These are phyloP conservation scores for Anhinga anhinga DNA, from an alignment of 2,113 vertebrate species.

Conservation along the genomic window DNA sequence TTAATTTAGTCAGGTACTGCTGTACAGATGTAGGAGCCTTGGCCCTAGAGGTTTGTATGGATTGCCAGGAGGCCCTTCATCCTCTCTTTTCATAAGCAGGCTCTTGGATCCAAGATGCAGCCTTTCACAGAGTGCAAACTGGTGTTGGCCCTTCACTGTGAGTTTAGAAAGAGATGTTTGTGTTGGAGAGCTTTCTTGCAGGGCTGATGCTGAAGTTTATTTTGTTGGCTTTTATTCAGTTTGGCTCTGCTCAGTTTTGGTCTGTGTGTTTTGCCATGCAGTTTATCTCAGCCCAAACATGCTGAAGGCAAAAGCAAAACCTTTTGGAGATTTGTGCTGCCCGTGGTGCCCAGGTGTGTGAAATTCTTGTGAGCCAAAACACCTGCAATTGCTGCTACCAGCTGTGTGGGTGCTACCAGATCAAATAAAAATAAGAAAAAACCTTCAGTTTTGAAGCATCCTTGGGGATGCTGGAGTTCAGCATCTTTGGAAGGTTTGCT, in stretches of 20 bases:
- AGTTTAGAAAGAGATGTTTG: not conserved
- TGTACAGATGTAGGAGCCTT: not conserved
- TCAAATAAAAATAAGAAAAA: not conserved
- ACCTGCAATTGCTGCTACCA: not conserved
- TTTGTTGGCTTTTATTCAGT: not conserved
- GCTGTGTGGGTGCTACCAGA: not conserved
- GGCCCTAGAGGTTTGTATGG: not conserved
- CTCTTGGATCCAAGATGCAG: not conserved
- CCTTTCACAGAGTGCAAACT: not conserved
- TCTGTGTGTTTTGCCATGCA: not conserved
- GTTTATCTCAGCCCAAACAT: not conserved
- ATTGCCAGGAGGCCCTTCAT: not conserved
- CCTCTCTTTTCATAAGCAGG: not conserved
- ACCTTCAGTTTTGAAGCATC: not conserved
- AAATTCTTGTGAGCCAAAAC: not conserved
- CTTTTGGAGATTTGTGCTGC: not conserved
- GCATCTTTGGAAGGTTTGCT: not conserved
- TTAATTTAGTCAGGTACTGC: not conserved
- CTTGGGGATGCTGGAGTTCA: not conserved
- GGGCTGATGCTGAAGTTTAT: not conserved
- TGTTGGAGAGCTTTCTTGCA: not conserved
- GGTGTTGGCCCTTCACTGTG: not conserved
- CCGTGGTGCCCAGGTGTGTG: not conserved
- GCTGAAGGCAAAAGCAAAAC: conserved; percentile 8
- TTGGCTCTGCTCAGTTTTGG: not conserved